Percentiles rank a stretch among this genome's conserved stretches.
phyloP scores from a whole-genome alignment of 2,888 invertebrate genomes.

The Hofmannophila pseudospretella region DNA sequence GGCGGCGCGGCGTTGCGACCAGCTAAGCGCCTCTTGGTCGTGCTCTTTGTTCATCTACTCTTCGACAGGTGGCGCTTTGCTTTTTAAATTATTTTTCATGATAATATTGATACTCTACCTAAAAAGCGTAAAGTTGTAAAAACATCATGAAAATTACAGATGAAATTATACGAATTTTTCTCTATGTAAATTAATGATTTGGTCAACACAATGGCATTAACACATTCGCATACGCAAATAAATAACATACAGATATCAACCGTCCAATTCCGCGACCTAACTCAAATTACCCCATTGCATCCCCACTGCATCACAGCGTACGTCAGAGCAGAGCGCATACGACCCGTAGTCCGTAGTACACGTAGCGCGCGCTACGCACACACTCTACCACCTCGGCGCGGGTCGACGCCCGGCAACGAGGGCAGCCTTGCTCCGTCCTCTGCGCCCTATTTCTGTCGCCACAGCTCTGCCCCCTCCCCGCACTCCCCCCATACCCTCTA shows the following conservation, averaged over 20 bases:
- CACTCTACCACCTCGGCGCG: slow-evolving; percentile 41
- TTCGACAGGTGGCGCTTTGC: slow-evolving; percentile 57
- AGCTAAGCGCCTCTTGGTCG: slow-evolving; percentile 21
- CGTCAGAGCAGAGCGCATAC: slow-evolving; percentile 20
- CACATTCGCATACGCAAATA: no score
- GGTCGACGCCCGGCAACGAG: slow-evolving; percentile 72
- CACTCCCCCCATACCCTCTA: slow-evolving; percentile 32
- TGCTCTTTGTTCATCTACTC: slow-evolving; percentile 38
- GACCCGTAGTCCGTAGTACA: slow-evolving; percentile 40
- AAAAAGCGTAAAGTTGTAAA: no score
- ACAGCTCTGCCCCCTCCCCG: slow-evolving; percentile 38
- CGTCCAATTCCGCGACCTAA: slow-evolving; percentile 23
- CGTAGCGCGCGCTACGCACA: slow-evolving; percentile 33
- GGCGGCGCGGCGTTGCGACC: slow-evolving; percentile 23
- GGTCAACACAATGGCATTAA: no score
- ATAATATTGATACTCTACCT: no score
- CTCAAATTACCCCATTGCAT: slow-evolving; percentile 39
- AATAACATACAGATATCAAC: neutral
- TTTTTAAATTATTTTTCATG: no score
- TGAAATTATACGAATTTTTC: no score
- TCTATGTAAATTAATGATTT: no score
- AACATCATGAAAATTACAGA: no score
- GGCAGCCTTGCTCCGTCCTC: slow-evolving; percentile 78
- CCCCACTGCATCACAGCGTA: slow-evolving; percentile 26
- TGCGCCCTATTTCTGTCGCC: slow-evolving; percentile 76